Base-by-base conservation (phyloP, 2,888 invertebrate species). In the Ectemnius lituratus region DNA sequence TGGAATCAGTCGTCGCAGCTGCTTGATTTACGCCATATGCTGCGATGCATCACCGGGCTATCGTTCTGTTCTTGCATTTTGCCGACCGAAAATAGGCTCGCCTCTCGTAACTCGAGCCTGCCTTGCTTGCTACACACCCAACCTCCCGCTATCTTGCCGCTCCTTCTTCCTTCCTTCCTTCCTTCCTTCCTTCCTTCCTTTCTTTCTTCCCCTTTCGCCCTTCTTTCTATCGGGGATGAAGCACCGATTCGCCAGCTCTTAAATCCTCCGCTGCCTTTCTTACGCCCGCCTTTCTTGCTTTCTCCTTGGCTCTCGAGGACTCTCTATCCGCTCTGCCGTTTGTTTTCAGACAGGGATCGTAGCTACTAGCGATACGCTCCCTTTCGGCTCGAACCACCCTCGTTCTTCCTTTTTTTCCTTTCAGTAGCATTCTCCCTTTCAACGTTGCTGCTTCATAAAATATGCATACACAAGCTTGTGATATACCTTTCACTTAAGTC, bases 21-120 rank as follows among this genome's bases (percentile, higher is more conserved):
- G 86, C 88, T 89, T 88, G 89, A 89, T 89, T 89, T 89, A 89
- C 89, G 87, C 87, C 85, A 81, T 84, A 84, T 69, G 83, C 82
- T 83, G 83, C 86, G 86, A 85, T 85, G 87, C 83, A 84, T 85
- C 85, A 79, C 75, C 79, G 74, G 81, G 79, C 88, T 87, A 88
- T 87, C 88, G 84, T 86, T 81, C 81, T 81, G 82, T 11, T 37
- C 83, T 81, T 85, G 85, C 85, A 84, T 87, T 87, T 87, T 73
- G 84, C 80, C 78, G 76, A 85, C 86, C 85, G 81, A 87, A 88
- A 88, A 88, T 88, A 88, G 87, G 83, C 78, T 78, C 82, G 83
- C 73, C 75, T 76, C 75, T 79, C 81, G 80, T 82, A 82, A 84
- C 82, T 82, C 76, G 82, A 75, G 61, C 67, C 84, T 78, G 65